phyloP scores from a whole-genome alignment of 2,797 vertebrate genomes.

The Euphonia xanthogaster region DNA sequence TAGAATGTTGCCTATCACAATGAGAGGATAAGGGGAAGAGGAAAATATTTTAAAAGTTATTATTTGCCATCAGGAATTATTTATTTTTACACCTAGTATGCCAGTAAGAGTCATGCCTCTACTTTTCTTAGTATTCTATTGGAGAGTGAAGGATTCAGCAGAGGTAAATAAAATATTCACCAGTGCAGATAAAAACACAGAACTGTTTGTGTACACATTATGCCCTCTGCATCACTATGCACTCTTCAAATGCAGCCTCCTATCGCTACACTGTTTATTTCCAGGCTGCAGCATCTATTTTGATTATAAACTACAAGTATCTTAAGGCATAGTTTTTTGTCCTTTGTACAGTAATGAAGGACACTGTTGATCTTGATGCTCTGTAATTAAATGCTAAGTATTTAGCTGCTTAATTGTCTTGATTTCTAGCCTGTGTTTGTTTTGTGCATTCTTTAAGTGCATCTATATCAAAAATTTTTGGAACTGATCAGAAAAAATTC shows the following conservation, averaged over 20 bases:
- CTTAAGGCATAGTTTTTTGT: neutral
- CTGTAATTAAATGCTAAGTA: neutral
- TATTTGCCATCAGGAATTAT: neutral
- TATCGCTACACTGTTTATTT: neutral
- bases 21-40: neutral
- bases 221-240: neutral
- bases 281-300: neutral
- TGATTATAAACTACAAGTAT: neutral
- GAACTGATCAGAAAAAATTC: neutral
- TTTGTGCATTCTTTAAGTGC: neutral
- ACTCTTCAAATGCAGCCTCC: neutral
- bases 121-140: neutral
- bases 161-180: neutral
- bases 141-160: neutral
- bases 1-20: neutral
- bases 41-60: neutral
- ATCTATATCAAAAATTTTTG: neutral
- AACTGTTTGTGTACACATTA: neutral
- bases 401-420: neutral
- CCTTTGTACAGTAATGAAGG: neutral
- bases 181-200: neutral
- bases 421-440: neutral
- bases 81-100: neutral
- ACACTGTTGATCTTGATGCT: neutral
- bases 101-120: neutral